Conservation (phyloP, 2,797 vertebrate species). For the Aeoliscus strigatus region DNA sequence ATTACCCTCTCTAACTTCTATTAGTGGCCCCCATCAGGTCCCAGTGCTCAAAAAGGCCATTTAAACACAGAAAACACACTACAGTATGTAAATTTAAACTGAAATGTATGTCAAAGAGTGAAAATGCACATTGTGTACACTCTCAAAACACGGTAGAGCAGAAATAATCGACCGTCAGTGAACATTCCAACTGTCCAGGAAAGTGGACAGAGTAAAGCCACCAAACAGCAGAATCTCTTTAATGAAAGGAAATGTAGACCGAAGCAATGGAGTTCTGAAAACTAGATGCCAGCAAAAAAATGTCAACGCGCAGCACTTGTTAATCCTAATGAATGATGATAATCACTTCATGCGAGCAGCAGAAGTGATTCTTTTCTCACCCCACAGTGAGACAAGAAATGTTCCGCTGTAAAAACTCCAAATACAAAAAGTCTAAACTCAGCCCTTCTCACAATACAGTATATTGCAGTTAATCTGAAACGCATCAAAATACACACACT, state of each 20-base stretch:
- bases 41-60: slow-evolving; percentile 33
- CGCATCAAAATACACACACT: slow-evolving; percentile 16
- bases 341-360: slow-evolving; percentile 2
- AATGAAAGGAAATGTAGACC: background rate
- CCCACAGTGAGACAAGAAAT: slow-evolving; percentile 8
- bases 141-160: background rate
- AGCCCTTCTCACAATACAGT: slow-evolving; percentile 4
- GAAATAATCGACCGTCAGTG: background rate
- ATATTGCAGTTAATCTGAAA: slow-evolving; percentile 11
- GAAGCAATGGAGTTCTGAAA: slow-evolving; percentile 3
- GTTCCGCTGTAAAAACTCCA: background rate
- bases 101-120: slow-evolving; percentile 2
- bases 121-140: slow-evolving; percentile 1
- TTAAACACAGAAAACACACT: slow-evolving; percentile 20
- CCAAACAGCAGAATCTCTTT: background rate
- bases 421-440: slow-evolving; percentile 24
- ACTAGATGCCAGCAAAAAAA: slow-evolving; percentile 10
- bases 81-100: slow-evolving; percentile 16
- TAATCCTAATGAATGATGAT: slow-evolving; percentile 7
- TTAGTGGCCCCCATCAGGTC: slow-evolving; percentile 42
- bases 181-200: background rate
- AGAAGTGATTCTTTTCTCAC: background rate
- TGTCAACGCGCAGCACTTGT: slow-evolving; percentile 13
- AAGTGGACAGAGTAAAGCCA: slow-evolving; percentile 7
- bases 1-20: slow-evolving; percentile 60